Percentiles rank a stretch among this genome's conserved stretches.
phyloP scores from a whole-genome alignment of 2,888 invertebrate genomes.

The Amiota minor region DNA sequence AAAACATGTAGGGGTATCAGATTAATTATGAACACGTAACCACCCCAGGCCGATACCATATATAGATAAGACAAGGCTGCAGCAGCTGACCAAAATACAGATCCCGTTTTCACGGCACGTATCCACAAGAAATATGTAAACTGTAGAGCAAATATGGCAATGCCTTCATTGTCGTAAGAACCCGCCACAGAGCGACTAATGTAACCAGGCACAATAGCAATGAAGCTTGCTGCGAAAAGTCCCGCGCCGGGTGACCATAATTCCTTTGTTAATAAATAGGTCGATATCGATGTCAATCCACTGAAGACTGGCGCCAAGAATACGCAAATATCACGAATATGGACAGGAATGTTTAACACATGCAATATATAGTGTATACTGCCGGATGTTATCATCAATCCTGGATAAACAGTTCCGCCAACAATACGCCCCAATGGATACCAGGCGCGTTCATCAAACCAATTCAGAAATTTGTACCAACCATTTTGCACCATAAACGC shows the following conservation, averaged over 20 bases:
- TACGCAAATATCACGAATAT: conserved; percentile 98
- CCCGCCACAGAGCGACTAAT: conserved; percentile 99
- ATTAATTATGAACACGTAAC: conserved; percentile 99
- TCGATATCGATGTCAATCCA: conserved; percentile 97
- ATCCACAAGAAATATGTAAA: conserved; percentile 99
- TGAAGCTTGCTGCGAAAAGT: conserved; percentile 98
- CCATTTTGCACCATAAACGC: conserved; percentile 99
- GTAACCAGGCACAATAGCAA: conserved; percentile 98
- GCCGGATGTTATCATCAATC: conserved; percentile 99
- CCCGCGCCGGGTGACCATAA: conserved; percentile 97
- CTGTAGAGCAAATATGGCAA: conserved; percentile 99
- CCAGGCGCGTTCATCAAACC: conserved; percentile 99
- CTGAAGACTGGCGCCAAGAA: conserved; percentile 99
- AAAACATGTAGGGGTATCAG: conserved; percentile 98
- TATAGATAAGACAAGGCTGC: conserved; percentile 98
- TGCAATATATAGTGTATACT: conserved; percentile 95
- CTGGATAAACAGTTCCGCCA: conserved; percentile 99
- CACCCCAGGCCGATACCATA: conserved; percentile 99
- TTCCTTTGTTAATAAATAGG: conserved; percentile 97
- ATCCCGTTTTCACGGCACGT: conserved; percentile 97
- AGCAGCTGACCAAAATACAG: conserved; percentile 95
- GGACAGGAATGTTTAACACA: conserved; percentile 94
- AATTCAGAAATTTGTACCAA: conserved; percentile 99
- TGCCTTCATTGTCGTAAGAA: conserved; percentile 99
- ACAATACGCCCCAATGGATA: conserved; percentile 98